phyloP scores from a whole-genome alignment of 2,113 vertebrate genomes.

The Orcinus orca region DNA sequence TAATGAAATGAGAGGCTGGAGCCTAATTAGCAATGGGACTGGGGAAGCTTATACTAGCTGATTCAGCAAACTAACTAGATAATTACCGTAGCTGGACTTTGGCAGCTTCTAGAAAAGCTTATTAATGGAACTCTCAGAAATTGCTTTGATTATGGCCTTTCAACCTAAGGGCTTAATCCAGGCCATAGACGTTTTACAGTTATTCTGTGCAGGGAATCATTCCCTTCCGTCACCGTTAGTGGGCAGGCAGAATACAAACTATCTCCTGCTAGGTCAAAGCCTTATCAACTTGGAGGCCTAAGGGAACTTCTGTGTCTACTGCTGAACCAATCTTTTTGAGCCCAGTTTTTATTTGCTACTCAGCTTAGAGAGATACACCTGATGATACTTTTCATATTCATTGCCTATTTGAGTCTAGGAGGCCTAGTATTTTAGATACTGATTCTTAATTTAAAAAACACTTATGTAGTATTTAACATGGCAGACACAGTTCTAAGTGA shows the following conservation, averaged over 20 bases:
- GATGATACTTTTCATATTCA: background rate
- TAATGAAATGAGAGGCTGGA: slow-evolving; percentile 82
- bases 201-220: background rate
- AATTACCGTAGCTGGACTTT: slow-evolving; percentile 70
- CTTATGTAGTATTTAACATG: background rate
- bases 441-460: background rate
- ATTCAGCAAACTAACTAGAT: slow-evolving; percentile 80
- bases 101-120: slow-evolving; percentile 71
- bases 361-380: background rate
- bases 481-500: background rate
- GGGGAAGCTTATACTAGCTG: slow-evolving; percentile 76
- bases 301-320: background rate
- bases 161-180: slow-evolving; percentile 18
- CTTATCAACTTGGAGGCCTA: background rate
- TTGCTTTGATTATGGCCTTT: slow-evolving; percentile 29
- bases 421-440: background rate
- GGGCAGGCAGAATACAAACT: background rate
- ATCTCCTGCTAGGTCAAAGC: background rate
- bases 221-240: background rate
- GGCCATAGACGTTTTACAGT: background rate
- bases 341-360: background rate
- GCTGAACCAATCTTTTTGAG: background rate
- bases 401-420: background rate
- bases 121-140: slow-evolving; percentile 69
- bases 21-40: slow-evolving; percentile 82